Percentiles rank a stretch among this genome's conserved stretches.
Evolutionary conservation across 2,113 vertebrate species (phyloP).

Genomic region (Rhegmatorhina hoffmannsi): DNA sequence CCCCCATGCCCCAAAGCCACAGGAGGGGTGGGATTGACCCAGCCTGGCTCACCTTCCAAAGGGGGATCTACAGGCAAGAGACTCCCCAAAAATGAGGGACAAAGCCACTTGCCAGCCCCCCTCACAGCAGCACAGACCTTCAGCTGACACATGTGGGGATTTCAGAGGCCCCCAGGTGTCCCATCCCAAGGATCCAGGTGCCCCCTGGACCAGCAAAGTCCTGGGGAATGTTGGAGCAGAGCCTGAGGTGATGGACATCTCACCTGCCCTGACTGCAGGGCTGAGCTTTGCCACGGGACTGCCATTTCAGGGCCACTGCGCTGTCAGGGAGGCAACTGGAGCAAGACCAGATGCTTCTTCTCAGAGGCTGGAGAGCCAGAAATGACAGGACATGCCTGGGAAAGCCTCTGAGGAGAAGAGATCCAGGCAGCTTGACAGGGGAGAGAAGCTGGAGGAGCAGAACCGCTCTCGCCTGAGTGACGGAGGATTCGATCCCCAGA

Average conservation of each 20-base stretch:
- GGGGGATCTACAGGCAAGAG: neutral
- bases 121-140: neutral
- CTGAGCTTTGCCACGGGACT: neutral
- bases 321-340: neutral
- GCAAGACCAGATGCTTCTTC: neutral
- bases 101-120: neutral
- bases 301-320: neutral
- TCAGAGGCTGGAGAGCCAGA: neutral
- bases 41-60: neutral
- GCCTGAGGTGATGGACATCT: neutral
- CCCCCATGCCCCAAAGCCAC: neutral
- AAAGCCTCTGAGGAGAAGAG: neutral
- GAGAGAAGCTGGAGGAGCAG: neutral
- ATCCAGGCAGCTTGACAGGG: neutral
- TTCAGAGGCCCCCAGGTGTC: neutral
- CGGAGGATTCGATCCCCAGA: neutral
- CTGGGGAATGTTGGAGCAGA: neutral
- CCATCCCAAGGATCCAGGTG: neutral
- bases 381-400: fast-evolving
- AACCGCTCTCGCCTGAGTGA: fast-evolving
- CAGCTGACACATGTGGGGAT: fast-evolving
- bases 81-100: neutral
- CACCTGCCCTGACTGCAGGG: too few relatives aligned
- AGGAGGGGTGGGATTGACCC: neutral
- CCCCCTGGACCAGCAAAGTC: neutral